These are phyloP conservation scores for Drosophila neocordata DNA, from an alignment of 1,140 invertebrate genomes.

Conservation along the genomic window DNA sequence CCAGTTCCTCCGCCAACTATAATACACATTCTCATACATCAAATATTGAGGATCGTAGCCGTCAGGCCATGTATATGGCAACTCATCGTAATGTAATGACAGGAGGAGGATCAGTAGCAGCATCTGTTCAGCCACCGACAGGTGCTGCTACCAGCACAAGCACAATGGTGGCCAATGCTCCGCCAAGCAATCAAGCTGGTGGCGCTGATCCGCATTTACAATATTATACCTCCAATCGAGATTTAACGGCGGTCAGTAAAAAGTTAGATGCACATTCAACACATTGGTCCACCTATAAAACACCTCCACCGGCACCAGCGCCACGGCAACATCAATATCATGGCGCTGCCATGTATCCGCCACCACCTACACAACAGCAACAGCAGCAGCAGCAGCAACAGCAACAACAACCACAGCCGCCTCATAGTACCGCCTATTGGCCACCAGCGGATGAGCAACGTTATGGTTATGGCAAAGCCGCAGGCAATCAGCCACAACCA, in stretches of 20 bases:
- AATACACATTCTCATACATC: conserved; percentile 26
- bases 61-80: conserved; percentile 44
- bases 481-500: conserved; percentile 19
- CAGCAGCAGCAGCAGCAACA: conserved; percentile 19
- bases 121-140: conserved; percentile 41
- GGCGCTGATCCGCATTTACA: conserved; percentile 65
- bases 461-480: conserved; percentile 27
- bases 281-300: conserved; percentile 53
- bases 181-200: conserved; percentile 5
- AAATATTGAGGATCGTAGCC: conserved; percentile 41
- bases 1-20: conserved; percentile 31
- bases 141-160: conserved; percentile 29
- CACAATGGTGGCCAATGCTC: not conserved
- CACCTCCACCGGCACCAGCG: conserved; percentile 33
- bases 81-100: conserved; percentile 5
- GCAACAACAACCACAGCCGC: conserved; percentile 25
- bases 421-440: conserved; percentile 39
- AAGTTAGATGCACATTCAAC: conserved; percentile 38
- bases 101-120: conserved; percentile 25
- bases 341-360: conserved; percentile 31
- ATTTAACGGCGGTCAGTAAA: conserved; percentile 47
- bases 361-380: conserved; percentile 5
- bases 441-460: conserved; percentile 45
- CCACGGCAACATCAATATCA: conserved; percentile 30
- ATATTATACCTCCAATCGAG: conserved; percentile 72